Evolutionary conservation across 2,888 invertebrate species (phyloP).

Genomic region (Tortricodes alternella): DNA sequence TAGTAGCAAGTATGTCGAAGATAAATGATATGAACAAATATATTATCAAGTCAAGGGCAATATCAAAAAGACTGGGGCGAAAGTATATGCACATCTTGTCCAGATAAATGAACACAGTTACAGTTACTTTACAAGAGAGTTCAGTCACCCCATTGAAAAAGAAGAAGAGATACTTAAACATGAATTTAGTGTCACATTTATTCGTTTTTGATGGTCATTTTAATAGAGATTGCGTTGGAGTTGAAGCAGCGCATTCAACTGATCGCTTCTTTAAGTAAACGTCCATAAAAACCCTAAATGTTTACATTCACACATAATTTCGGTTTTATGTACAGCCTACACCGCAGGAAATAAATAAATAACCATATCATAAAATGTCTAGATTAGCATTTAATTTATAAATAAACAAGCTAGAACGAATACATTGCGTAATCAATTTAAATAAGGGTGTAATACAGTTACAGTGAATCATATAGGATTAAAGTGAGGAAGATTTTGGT

Average conservation of each 20-base stretch:
- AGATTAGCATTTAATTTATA: background rate
- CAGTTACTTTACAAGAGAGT: background rate
- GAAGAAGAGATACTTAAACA: background rate
- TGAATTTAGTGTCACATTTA: conserved; percentile 28
- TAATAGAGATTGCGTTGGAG: conserved; percentile 30
- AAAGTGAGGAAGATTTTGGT: no score
- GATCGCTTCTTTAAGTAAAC: conserved; percentile 1
- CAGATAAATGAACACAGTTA: background rate
- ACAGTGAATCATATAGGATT: no score
- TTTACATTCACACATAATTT: conserved; percentile 35
- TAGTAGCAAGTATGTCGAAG: no score
- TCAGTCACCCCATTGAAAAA: background rate
- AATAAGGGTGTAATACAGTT: no score
- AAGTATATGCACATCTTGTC: no score
- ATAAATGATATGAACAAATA: no score
- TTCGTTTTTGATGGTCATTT: conserved; percentile 30
- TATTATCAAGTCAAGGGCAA: background rate
- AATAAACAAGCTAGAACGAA: background rate
- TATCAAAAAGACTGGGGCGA: no score
- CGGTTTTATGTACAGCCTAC: conserved; percentile 14
- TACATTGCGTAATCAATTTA: background rate
- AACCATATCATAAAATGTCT: conserved; percentile 6
- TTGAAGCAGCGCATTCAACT: conserved; percentile 10
- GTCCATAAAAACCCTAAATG: conserved; percentile 31
- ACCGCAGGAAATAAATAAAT: conserved; percentile 8